Evolutionary conservation across 1,140 invertebrate genomes (phyloP).

Genomic region (Calephelis virginiensis): DNA sequence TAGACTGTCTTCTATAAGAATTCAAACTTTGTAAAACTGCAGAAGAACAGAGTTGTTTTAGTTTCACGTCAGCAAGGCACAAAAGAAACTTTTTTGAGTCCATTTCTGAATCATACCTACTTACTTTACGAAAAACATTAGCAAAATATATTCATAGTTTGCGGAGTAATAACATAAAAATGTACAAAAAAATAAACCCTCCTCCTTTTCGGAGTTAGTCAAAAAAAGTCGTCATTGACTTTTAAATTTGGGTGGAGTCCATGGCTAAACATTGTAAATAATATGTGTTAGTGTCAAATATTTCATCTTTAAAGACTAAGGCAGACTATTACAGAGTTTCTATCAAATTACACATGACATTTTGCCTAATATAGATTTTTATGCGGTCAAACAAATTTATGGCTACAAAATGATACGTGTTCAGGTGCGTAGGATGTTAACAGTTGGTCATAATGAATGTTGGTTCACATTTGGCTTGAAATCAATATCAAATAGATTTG

Average conservation of each 20-base stretch:
- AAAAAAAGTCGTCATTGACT: neutral
- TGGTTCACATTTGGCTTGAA: neutral
- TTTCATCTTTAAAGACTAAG: neutral
- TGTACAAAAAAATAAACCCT: no score
- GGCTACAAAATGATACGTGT: neutral
- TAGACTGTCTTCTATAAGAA: no score
- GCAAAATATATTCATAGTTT: no score
- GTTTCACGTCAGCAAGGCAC: no score
- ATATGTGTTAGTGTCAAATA: neutral
- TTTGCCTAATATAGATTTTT: constrained; percentile 8
- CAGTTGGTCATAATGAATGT: neutral
- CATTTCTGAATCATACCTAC: no score
- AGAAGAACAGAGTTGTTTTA: no score
- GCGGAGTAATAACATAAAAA: no score
- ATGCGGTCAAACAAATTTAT: constrained; percentile 3
- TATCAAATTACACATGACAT: constrained; percentile 3
- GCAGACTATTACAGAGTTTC: neutral
- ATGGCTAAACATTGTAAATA: neutral
- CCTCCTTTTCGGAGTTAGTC: no score
- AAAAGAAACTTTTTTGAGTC: no score
- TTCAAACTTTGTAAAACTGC: no score
- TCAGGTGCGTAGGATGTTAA: neutral
- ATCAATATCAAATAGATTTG: neutral
- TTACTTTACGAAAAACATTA: no score
- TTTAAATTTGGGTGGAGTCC: neutral